Base-by-base conservation (phyloP, 2,113 vertebrate species). In the Carassius carassius region DNA sequence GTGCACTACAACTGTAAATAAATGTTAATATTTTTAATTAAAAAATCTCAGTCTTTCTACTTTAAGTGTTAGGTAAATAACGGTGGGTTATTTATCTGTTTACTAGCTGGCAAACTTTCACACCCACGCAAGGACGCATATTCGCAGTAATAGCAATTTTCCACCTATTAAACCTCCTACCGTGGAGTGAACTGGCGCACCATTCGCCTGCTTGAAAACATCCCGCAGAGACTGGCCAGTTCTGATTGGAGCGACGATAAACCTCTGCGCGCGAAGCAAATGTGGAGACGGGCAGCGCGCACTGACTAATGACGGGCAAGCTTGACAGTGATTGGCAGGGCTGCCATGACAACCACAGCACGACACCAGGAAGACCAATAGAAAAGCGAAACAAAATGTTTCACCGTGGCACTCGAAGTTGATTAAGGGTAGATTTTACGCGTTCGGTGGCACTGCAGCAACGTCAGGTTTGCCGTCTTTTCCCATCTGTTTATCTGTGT, bases 241-340 rank as follows among this genome's bases (percentile, higher is more conserved):
- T 93, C 92, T 92, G 94, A 95, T 94, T 92, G 92, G 95, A 94
- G 92, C 94, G 92, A 90, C 91, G 91, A 72, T 86, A 76, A 86
- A 86, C 89, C 84, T 89, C 88, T 56, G 85, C 51, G 90, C 81
- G 17, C 88, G 88, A 89, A 83, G 91, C 93, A 90, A 88, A 90
- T 93, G 92, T 91, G 92, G 93, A 93, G 90, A 94, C 92, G 94
- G 92, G 94, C 92, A 90, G 91, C 94, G 95, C 96, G 94, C 95
- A 92, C 94, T 94, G 92, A 87, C 90, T 94, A 90, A 94, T 95
- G 95, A 96, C 96, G 94, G 95, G 95, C 95, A 95, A 93, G 90
- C 91, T 94, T 96, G 96, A 93, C 94, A 95, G 94, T 98, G 97
- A 99, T 95, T 97, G 97, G 96, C 96, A 96, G 95, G n/a, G 95